These are phyloP conservation scores for Chitala chitala DNA, from an alignment of 2,113 vertebrate species.

Conservation along the genomic window DNA sequence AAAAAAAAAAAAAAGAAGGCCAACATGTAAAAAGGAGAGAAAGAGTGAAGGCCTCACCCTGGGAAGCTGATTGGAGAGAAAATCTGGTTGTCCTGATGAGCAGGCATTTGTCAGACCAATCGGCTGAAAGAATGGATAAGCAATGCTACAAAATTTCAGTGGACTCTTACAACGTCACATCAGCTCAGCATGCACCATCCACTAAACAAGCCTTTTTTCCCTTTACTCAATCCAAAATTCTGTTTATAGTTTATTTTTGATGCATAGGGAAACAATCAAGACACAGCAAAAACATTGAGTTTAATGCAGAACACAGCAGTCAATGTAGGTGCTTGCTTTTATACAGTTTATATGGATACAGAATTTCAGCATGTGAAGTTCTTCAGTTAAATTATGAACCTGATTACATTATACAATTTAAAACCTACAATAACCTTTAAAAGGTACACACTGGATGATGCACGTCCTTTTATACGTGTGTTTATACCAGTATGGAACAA, in stretches of 20 bases:
- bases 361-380: too few relatives aligned
- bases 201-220: not conserved
- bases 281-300: too few relatives aligned
- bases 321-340: not conserved
- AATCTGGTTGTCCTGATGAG: not conserved
- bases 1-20: not conserved
- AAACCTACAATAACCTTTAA: not conserved
- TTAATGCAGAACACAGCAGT: too few relatives aligned
- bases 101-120: slow-evolving; percentile 7
- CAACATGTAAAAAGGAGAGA: not conserved
- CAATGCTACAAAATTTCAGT: not conserved
- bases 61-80: slow-evolving; percentile 8
- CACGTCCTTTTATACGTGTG: fast-evolving
- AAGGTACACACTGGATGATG: not conserved
- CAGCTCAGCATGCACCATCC: not conserved
- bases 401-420: not conserved
- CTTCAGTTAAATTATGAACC: not conserved
- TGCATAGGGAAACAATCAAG: too few relatives aligned
- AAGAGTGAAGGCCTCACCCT: not conserved
- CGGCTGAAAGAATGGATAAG: not conserved
- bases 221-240: not conserved
- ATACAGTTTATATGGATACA: too few relatives aligned
- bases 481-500: slow-evolving; percentile 1
- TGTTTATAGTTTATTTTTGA: not conserved
- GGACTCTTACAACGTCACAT: not conserved